A percentile compares a stretch with the other conserved stretches of the same genome.
Conservation (phyloP, 2,797 vertebrate genomes). For the Enteromius anoplus region DNA sequence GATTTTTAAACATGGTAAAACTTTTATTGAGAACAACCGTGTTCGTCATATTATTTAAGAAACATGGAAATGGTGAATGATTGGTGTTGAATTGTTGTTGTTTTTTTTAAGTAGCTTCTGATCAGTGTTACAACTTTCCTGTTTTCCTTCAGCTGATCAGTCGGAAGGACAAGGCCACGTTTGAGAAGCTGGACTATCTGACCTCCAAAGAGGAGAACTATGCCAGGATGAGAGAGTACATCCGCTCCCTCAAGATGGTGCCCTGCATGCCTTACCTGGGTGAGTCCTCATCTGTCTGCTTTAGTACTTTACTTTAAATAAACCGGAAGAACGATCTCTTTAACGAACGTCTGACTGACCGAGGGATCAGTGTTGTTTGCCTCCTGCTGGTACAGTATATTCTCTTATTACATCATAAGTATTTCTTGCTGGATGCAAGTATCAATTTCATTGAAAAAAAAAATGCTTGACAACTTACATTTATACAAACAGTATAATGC, state of each 20-base stretch:
- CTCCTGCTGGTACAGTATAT: neutral
- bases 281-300: conserved; percentile 62
- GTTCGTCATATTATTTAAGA: neutral
- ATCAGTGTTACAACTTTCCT: neutral
- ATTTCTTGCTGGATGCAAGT: neutral
- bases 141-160: conserved; percentile 82
- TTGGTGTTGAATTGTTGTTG: neutral
- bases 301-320: neutral
- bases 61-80: neutral
- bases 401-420: neutral
- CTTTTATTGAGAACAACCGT: neutral
- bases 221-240: conserved; percentile 88
- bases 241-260: conserved; percentile 90
- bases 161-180: conserved; percentile 90
- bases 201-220: conserved; percentile 94
- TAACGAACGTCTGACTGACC: neutral
- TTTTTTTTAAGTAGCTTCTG: neutral
- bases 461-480: neutral
- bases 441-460: neutral
- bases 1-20: neutral
- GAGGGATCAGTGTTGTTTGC: neutral
- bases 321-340: neutral
- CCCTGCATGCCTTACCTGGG: conserved; percentile 92
- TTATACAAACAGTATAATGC: neutral
- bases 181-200: conserved; percentile 91